Evolutionary conservation across 2,113 vertebrate species (phyloP), one percentile per base, ranked within the genome.

Genomic region (Nyctibius bracteatus): DNA sequence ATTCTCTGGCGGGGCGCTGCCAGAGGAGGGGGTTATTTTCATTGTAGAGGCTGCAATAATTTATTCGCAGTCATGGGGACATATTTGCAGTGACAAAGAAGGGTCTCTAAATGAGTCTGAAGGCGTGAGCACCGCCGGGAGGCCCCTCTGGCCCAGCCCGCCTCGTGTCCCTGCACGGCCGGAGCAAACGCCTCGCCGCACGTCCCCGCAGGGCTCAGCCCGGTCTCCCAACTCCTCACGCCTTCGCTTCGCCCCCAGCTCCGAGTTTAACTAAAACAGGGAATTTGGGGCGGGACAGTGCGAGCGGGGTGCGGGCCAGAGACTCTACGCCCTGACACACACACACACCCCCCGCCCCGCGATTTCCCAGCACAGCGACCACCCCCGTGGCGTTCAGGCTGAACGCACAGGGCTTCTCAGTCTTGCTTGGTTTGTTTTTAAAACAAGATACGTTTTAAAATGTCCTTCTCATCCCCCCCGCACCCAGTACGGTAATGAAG

Each of bases 61-160:
- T 95, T 95, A 97, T 90, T 93, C 91, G 65, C 84, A 73, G 85
- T 81, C 94, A 70, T 21, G 6, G 59, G 90, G 97, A 95, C 88
- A 72, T 88, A 92, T 97, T 97, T 88, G 94, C 75, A 12, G 82
- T 90, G 94, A 97, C 96, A 97, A 97, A 97, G 88, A 90, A 97
- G 95, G 46, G 92, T 70, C 85, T 89, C 83, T 28, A 43, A 92
- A 86, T 86, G 88, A 80, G 59, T 7, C 35, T 70, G 73, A 70
- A 86, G 95, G 92, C 46, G 27, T 68, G 63, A 91, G 67, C 90
- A 81, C 37, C 7, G 28, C 71, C 43, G 68, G 71, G 85, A 35
- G 83, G 51, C 47, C 54, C 57, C 79, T 51, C 15, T 5, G 51
- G 33, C 62, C 18, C 14, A 66, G 41, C 9, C 18, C 30, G 0